Percentiles rank a stretch among this genome's conserved stretches.
Evolutionary conservation across 1,140 invertebrate genomes (phyloP).

Genomic region (Eueides isabella): DNA sequence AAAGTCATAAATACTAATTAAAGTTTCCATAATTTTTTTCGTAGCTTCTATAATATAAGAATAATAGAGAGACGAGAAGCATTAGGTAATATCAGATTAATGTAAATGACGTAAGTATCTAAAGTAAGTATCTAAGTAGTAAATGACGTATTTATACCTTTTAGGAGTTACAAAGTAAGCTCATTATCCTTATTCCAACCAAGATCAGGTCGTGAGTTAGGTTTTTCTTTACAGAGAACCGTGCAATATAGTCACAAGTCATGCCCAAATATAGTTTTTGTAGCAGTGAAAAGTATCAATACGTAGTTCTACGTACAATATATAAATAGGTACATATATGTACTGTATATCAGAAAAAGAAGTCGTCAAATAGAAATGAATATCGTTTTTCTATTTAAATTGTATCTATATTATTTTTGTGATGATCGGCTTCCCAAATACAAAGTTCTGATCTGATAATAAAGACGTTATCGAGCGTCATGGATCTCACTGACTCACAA

Average conservation of each 20-base stretch:
- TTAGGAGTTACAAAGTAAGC: constrained; percentile 3
- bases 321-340: not conserved
- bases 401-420: constrained; percentile 21
- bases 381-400: constrained; percentile 21
- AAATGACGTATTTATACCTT: too few species aligned
- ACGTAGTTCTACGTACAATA: not conserved
- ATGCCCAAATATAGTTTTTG: not conserved
- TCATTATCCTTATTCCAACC: constrained; percentile 7
- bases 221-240: constrained; percentile 8
- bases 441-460: constrained; percentile 44
- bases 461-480: constrained; percentile 38
- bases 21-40: not conserved
- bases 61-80: not conserved
- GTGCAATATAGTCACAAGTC: constrained; percentile 1
- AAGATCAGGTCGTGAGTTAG: constrained; percentile 3
- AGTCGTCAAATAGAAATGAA: not conserved
- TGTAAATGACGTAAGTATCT: not conserved
- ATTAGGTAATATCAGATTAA: not conserved
- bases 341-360: not conserved
- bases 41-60: not conserved
- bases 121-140: too few species aligned
- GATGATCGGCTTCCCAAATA: constrained; percentile 51
- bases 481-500: constrained; percentile 25
- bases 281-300: not conserved
- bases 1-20: too few species aligned